Conservation (phyloP, 2,797 vertebrate genomes). For the Percopsis omiscomaycus region DNA sequence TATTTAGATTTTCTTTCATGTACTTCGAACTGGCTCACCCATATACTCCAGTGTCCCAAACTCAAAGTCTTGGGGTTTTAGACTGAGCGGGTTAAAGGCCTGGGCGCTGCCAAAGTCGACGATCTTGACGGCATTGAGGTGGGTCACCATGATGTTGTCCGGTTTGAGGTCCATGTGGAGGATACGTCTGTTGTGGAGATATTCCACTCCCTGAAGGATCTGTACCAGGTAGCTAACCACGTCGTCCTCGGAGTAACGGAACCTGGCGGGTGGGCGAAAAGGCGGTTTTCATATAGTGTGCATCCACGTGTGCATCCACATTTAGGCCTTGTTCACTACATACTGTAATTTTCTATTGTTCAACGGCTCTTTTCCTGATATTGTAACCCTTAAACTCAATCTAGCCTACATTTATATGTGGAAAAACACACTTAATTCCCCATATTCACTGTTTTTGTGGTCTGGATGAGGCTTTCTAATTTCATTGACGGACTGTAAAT, state of each 20-base stretch:
- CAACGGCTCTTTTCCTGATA: neutral
- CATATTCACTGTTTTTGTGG: too few relatives aligned
- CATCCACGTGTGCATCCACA: neutral
- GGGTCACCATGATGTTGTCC: conserved; percentile 89
- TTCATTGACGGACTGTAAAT: too few relatives aligned
- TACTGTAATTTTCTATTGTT: neutral
- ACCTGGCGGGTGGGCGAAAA: conserved; percentile 68
- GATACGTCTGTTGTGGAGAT: conserved; percentile 85
- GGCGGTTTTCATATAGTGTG: neutral
- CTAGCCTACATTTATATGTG: too few relatives aligned
- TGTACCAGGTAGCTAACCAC: conserved; percentile 88
- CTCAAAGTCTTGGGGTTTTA: conserved; percentile 78
- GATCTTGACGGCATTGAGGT: conserved; percentile 88
- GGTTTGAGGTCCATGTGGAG: conserved; percentile 94
- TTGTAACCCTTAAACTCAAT: too few relatives aligned
- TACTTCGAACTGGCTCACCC: conserved; percentile 51
- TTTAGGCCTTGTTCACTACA: too few relatives aligned
- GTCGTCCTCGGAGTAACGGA: conserved; percentile 94
- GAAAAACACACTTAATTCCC: too few relatives aligned
- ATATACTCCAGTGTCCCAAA: conserved; percentile 85
- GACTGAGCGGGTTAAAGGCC: conserved; percentile 87
- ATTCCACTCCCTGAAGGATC: conserved; percentile 91
- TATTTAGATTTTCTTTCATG: too few relatives aligned
- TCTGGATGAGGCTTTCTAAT: too few relatives aligned
- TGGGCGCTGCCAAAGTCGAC: conserved; percentile 94